Percentiles rank a stretch among this genome's conserved stretches.
Evolutionary conservation across 2,888 invertebrate genomes (phyloP).

Genomic region (Cryptocephalus primarius): DNA sequence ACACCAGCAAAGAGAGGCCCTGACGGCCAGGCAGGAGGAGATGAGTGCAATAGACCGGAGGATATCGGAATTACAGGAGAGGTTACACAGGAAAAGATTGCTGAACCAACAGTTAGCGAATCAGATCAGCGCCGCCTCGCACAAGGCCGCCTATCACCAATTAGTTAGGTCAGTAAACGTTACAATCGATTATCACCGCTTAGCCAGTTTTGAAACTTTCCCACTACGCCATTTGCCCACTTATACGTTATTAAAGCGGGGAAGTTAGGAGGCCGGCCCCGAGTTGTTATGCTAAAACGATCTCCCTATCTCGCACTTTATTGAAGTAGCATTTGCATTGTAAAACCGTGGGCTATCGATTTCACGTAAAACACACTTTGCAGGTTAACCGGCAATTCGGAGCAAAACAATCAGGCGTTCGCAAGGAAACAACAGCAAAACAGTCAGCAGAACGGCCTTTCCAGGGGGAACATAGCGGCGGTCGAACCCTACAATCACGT

Average conservation of each 20-base stretch:
- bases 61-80: constrained; percentile 86
- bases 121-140: constrained; percentile 44
- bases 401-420: constrained; percentile 32
- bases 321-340: constrained; percentile 4
- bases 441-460: constrained; percentile 41
- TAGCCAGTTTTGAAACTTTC: too few relatives aligned
- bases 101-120: constrained; percentile 66
- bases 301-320: not conserved
- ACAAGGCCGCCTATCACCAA: constrained; percentile 36
- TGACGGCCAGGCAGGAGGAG: constrained; percentile 83
- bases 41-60: constrained; percentile 85
- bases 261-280: not conserved
- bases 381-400: constrained; percentile 33
- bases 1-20: constrained; percentile 77
- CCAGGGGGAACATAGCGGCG: constrained; percentile 73
- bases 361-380: constrained; percentile 2
- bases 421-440: constrained; percentile 29
- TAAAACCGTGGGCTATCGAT: constrained; percentile 3
- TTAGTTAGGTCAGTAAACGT: constrained; percentile 30
- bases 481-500: constrained; percentile 83
- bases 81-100: constrained; percentile 78
- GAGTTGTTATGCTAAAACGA: not conserved
- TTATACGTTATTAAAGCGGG: not conserved
- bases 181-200: too few relatives aligned
- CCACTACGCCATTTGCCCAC: too few relatives aligned